Percentiles rank a stretch among this genome's conserved stretches.
phyloP scores from a whole-genome alignment of 2,113 vertebrate genomes.

The Petrocephalus microphthalmus region DNA sequence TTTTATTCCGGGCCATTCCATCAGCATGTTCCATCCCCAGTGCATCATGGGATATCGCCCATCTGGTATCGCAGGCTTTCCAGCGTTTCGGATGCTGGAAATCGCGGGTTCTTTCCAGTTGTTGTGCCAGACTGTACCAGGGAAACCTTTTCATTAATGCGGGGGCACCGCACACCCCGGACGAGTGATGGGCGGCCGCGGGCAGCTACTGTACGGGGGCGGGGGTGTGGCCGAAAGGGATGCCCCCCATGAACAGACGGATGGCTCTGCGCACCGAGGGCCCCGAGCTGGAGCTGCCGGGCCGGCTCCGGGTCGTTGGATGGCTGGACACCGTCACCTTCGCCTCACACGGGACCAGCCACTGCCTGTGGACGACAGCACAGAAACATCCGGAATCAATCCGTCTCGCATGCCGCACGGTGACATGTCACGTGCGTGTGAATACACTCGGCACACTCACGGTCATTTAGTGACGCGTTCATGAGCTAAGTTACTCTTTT shows the following conservation, averaged over 20 bases:
- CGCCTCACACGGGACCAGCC: slow-evolving; percentile 62
- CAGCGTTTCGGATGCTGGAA: not conserved
- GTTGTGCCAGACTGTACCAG: not conserved
- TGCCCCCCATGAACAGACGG: slow-evolving; percentile 64
- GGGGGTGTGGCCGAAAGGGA: slow-evolving; percentile 50
- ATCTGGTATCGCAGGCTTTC: not conserved
- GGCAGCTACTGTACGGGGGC: slow-evolving; percentile 53
- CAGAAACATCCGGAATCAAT: not conserved
- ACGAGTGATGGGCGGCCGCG: not conserved
- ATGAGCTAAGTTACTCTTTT: not conserved
- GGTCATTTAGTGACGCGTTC: not conserved
- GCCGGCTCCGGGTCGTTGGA: slow-evolving; percentile 39
- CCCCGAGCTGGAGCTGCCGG: slow-evolving; percentile 47
- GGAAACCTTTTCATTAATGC: not conserved
- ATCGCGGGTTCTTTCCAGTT: not conserved
- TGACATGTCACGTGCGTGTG: not conserved
- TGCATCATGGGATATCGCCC: not conserved
- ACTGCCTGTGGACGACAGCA: slow-evolving; percentile 57
- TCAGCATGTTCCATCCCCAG: not conserved
- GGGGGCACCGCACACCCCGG: not conserved
- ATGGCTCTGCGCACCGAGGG: slow-evolving; percentile 48
- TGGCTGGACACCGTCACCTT: slow-evolving; percentile 57
- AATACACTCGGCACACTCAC: not conserved
- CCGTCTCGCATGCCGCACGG: not conserved
- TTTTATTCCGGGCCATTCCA: not conserved